Conservation (phyloP, 2,888 invertebrate genomes). For the Megamerina dolium region DNA sequence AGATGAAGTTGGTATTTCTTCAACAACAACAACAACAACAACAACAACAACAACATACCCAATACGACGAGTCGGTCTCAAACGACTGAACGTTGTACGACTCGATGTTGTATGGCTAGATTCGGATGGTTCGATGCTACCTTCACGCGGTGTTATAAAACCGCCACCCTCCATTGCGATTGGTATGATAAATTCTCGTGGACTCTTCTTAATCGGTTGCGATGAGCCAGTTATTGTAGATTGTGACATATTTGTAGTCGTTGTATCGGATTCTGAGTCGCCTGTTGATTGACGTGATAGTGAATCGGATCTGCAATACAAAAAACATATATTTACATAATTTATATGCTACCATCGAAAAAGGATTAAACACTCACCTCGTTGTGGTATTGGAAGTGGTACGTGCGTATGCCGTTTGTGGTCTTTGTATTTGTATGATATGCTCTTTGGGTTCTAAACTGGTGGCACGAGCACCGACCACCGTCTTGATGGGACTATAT, state of each 20-base stretch:
- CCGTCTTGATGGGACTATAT: conserved; percentile 41
- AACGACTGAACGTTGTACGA: conserved; percentile 51
- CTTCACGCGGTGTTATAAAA: conserved; percentile 58
- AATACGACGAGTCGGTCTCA: conserved; percentile 57
- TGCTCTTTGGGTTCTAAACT: conserved; percentile 60
- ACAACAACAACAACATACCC: conserved; percentile 56
- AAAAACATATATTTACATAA: not conserved
- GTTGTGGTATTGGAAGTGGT: conserved; percentile 43
- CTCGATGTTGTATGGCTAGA: conserved; percentile 55
- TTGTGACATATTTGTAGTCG: conserved; percentile 51
- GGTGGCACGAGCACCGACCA: conserved; percentile 52
- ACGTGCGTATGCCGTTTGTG: conserved; percentile 41
- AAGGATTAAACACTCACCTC: conserved; percentile 29
- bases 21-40: not conserved
- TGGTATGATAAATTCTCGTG: conserved; percentile 88
- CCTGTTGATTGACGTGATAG: conserved; percentile 57
- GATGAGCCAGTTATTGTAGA: conserved; percentile 53
- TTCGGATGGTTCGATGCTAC: conserved; percentile 71
- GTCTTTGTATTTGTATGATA: conserved; percentile 62
- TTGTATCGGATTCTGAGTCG: conserved; percentile 66
- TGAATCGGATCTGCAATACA: conserved; percentile 36
- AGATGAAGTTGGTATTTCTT: too few species aligned
- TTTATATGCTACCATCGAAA: not conserved
- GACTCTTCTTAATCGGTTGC: conserved; percentile 80
- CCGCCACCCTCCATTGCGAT: conserved; percentile 88